Percentiles rank a stretch among this genome's conserved stretches.
phyloP scores from a whole-genome alignment of 53 echinoderm and acorn worm species.

The Holothuria leucospilota region DNA sequence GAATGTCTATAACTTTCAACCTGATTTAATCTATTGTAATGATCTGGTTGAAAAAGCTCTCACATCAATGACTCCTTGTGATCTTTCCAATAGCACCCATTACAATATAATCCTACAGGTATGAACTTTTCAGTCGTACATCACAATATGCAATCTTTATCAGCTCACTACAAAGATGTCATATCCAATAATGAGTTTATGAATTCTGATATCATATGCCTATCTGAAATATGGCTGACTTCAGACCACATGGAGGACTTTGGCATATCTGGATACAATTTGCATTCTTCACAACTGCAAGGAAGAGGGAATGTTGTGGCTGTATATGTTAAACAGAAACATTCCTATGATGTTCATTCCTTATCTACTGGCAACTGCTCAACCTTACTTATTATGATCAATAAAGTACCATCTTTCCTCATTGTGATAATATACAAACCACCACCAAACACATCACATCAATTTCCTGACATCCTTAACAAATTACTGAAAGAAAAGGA shows the following conservation, averaged over 20 bases:
- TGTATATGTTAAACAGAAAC: constrained; percentile 2
- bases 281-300: constrained; percentile 20
- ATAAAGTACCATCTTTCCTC: constrained; percentile 18
- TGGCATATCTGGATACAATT: constrained; percentile 23
- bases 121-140: constrained; percentile 22
- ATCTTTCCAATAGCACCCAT: too few species aligned
- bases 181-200: constrained; percentile 20
- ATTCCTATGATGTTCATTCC: not conserved
- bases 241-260: not conserved
- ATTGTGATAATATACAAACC: constrained; percentile 23
- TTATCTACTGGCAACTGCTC: not conserved
- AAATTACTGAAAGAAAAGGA: not conserved
- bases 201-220: constrained; percentile 13
- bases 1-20: not conserved
- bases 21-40: constrained; percentile 16
- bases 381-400: not conserved
- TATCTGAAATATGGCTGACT: constrained; percentile 25
- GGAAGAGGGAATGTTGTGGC: constrained; percentile 28
- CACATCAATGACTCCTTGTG: too few species aligned
- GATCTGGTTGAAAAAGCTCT: too few species aligned
- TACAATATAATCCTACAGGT: too few species aligned
- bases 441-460: not conserved
- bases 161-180: constrained; percentile 5
- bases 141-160: constrained; percentile 17
- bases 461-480: not conserved